A percentile compares a stretch with the other conserved stretches of the same genome.
Conservation (phyloP, 2,888 invertebrate species). For the Pegoplata infirma region DNA sequence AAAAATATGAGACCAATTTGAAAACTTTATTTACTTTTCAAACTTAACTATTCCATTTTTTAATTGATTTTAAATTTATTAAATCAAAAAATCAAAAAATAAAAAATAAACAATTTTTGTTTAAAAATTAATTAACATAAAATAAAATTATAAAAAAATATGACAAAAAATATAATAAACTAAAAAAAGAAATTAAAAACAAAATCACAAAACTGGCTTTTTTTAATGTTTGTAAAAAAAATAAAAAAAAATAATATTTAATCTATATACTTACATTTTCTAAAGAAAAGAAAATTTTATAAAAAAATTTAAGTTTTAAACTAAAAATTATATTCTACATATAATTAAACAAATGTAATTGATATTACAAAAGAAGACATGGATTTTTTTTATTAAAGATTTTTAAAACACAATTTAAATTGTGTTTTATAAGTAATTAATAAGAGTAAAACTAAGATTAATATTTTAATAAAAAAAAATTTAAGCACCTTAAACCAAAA, state of each 20-base stretch:
- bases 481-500: constrained; percentile 58
- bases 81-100: too few species aligned
- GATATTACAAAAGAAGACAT: constrained; percentile 73
- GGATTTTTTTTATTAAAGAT: constrained; percentile 31
- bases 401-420: constrained; percentile 41
- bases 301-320: constrained; percentile 36
- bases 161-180: constrained; percentile 63
- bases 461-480: constrained; percentile 33
- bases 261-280: constrained; percentile 3
- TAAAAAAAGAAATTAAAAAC: constrained; percentile 57
- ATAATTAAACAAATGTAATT: constrained; percentile 65
- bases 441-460: constrained; percentile 44
- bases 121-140: constrained; percentile 63
- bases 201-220: constrained; percentile 75
- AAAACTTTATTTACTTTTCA: constrained; percentile 69
- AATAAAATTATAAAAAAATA: constrained; percentile 63
- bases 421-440: constrained; percentile 49
- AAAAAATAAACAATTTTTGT: constrained; percentile 55
- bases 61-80: constrained; percentile 30
- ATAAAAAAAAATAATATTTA: too few species aligned
- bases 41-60: constrained; percentile 40
- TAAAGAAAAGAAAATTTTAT: neutral
- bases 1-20: constrained; percentile 76
- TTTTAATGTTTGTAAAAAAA: constrained; percentile 15
- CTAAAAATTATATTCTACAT: constrained; percentile 24